Conservation (phyloP, 2,797 vertebrate genomes). For the Bradypodion ventrale region DNA sequence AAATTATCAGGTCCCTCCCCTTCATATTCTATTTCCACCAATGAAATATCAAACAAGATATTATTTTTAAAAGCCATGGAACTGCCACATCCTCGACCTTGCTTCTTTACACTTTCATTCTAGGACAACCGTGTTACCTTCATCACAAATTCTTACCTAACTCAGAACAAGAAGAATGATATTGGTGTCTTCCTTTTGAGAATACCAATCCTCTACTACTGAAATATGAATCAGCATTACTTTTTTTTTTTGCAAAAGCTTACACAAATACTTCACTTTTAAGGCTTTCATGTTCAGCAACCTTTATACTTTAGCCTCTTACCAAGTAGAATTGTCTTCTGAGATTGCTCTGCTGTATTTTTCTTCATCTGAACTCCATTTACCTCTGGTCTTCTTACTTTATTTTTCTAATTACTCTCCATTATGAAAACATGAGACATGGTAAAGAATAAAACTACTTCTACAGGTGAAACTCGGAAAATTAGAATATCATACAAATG, state of each 20-base stretch:
- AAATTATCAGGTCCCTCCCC: no score
- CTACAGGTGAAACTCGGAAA: no score
- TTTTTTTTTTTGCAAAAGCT: background rate
- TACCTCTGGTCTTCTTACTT: constrained; percentile 22
- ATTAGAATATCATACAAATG: no score
- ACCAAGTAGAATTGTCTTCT: constrained; percentile 6
- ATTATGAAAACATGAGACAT: background rate
- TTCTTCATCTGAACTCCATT: constrained; percentile 27
- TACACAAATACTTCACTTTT: background rate
- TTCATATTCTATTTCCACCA: no score
- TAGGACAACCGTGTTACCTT: no score
- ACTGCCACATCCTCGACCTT: background rate
- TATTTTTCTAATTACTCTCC: constrained; percentile 32
- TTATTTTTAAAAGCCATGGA: no score
- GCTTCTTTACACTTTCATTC: background rate
- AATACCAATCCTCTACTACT: background rate
- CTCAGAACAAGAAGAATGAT: background rate
- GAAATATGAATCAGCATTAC: background rate
- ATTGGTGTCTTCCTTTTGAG: background rate
- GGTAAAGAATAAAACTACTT: constrained; percentile 17
- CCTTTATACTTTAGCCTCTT: background rate
- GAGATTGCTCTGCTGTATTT: constrained; percentile 1
- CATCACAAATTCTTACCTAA: background rate
- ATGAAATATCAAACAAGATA: no score
- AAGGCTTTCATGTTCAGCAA: constrained; percentile 1